phyloP scores from a whole-genome alignment of 2,888 invertebrate genomes.

The Oithona nana region DNA sequence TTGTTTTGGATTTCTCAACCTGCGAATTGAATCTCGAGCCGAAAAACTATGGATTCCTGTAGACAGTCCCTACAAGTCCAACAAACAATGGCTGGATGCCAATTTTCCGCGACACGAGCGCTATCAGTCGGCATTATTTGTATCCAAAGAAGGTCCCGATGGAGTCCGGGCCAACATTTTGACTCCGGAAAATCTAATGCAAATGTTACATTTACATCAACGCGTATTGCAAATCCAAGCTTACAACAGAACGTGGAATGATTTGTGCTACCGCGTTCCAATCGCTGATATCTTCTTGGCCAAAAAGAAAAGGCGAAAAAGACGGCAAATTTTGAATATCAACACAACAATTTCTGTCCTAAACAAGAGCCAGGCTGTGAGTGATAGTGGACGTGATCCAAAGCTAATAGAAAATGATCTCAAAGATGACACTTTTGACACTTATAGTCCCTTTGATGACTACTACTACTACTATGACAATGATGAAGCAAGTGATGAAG shows the following conservation, averaged over 20 bases:
- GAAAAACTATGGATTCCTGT: constrained; percentile 51
- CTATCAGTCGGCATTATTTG: constrained; percentile 33
- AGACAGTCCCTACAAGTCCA: constrained; percentile 44
- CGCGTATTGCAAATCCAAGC: neutral
- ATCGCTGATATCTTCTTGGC: neutral
- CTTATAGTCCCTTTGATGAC: too few species aligned
- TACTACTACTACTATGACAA: too few species aligned
- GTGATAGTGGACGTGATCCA: too few species aligned
- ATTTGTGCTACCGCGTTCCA: neutral
- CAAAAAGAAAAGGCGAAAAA: neutral
- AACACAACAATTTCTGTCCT: too few species aligned
- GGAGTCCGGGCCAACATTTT: constrained; percentile 34
- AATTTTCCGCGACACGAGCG: constrained; percentile 44
- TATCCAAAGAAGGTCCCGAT: constrained; percentile 17
- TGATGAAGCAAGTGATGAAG: too few species aligned
- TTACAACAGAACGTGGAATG: neutral
- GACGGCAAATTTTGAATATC: too few species aligned
- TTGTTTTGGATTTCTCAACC: neutral
- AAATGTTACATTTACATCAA: constrained; percentile 2
- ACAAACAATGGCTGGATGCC: constrained; percentile 50
- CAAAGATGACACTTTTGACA: too few species aligned
- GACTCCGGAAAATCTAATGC: constrained; percentile 29
- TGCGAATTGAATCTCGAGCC: neutral
- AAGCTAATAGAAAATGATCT: too few species aligned
- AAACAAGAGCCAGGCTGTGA: too few species aligned